Evolutionary conservation across 2,113 vertebrate genomes (phyloP).

Genomic region (Montifringilla adamsi): DNA sequence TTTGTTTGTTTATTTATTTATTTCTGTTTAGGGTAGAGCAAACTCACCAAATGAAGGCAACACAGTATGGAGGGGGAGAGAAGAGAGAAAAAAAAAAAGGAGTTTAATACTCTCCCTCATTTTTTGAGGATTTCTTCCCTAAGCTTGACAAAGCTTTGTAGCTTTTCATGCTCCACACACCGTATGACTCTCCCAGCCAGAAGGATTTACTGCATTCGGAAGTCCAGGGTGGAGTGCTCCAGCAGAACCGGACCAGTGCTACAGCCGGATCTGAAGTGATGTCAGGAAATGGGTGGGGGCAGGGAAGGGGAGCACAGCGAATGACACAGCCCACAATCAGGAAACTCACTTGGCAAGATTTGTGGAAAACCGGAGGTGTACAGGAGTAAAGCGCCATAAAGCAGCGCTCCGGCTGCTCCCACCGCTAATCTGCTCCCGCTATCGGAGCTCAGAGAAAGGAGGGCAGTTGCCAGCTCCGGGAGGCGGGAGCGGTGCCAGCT

Average conservation of each 20-base stretch:
- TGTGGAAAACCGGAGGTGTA: conserved; percentile 68
- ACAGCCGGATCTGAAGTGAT: conserved; percentile 55
- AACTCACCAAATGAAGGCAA: neutral
- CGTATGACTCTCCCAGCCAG: neutral
- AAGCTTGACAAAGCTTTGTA: neutral
- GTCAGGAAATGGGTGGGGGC: conserved; percentile 74
- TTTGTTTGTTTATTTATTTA: neutral
- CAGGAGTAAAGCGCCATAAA: conserved; percentile 43
- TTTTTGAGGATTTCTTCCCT: neutral
- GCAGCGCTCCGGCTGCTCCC: conserved; percentile 11
- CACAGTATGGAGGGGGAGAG: too few relatives aligned
- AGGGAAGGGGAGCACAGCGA: conserved; percentile 62
- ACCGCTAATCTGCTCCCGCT: conserved; percentile 40
- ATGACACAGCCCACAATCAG: conserved; percentile 63
- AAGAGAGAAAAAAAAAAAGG: neutral
- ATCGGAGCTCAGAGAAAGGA: conserved; percentile 41
- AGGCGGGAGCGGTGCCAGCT: conserved; percentile 5
- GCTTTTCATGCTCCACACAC: neutral
- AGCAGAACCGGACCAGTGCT: conserved; percentile 42
- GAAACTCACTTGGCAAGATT: conserved; percentile 73
- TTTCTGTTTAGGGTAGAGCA: neutral
- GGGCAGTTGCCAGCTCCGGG: conserved; percentile 22
- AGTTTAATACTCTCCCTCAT: neutral
- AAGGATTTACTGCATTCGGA: conserved; percentile 30
- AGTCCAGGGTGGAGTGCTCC: conserved; percentile 59